phyloP scores from a whole-genome alignment of 2,797 vertebrate genomes.

The Hipposideros larvatus region DNA sequence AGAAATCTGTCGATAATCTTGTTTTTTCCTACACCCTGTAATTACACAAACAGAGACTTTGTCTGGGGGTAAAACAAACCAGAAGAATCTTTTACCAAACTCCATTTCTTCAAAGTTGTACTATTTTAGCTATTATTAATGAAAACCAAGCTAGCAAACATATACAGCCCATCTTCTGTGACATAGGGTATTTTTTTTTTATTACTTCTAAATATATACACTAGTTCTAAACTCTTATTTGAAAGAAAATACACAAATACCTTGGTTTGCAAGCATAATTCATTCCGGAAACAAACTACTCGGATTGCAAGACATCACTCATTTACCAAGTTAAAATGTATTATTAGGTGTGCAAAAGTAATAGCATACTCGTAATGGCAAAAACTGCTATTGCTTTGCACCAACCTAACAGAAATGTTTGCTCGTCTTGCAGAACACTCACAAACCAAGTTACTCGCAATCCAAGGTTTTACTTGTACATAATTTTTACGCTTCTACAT shows the following conservation, averaged over 20 bases:
- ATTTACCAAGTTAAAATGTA: no score
- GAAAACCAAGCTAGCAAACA: background rate
- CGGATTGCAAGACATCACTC: no score
- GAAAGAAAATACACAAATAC: background rate
- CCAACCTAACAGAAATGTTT: no score
- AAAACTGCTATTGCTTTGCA: no score
- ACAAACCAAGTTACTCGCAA: no score
- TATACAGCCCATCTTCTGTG: background rate
- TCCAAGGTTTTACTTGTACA: no score
- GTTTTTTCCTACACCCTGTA: constrained; percentile 98
- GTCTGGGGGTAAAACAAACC: background rate
- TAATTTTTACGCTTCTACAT: background rate
- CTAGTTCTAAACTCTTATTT: background rate
- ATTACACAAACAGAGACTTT: constrained; percentile 67
- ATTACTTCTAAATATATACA: constrained; percentile 22
- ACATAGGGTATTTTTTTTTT: background rate
- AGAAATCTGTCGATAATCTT: constrained; percentile 98
- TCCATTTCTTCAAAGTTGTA: background rate
- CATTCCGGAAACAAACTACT: no score
- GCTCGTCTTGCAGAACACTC: no score
- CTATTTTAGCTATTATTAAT: background rate
- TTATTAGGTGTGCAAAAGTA: no score
- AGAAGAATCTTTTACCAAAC: constrained; percentile 37
- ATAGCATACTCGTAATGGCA: no score
- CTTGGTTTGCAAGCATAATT: no score